Percentiles rank a stretch among this genome's conserved stretches.
These are phyloP conservation scores for Gallinago nigripennis DNA, from an alignment of 2,797 vertebrate genomes.

Conservation along the genomic window DNA sequence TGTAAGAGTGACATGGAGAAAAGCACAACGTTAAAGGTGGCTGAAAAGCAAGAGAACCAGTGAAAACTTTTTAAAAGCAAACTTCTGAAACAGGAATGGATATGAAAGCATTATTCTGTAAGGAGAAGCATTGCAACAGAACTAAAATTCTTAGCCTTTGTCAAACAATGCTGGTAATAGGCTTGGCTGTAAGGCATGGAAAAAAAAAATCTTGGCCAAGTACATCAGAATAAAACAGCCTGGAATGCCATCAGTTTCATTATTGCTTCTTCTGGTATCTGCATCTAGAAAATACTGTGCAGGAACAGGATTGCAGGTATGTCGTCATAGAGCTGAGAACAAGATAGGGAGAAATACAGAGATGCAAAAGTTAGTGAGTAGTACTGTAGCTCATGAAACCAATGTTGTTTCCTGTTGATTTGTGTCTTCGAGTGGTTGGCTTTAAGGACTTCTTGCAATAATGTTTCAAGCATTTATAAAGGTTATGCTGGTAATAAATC, in stretches of 20 bases:
- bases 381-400: neutral
- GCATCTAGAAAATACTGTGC: neutral
- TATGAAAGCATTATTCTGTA: neutral
- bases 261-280: neutral
- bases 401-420: neutral
- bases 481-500: neutral
- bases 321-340: neutral
- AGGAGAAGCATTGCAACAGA: slow-evolving; percentile 23
- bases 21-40: neutral
- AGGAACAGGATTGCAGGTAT: neutral
- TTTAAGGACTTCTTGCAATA: neutral
- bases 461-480: neutral
- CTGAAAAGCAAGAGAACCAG: neutral
- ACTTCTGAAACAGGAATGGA: neutral
- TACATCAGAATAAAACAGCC: neutral
- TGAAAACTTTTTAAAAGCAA: neutral
- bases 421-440: neutral
- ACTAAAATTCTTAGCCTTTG: slow-evolving; percentile 37
- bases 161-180: slow-evolving; percentile 33
- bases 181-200: slow-evolving; percentile 46
- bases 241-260: slow-evolving; percentile 21
- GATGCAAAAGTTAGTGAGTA: neutral
- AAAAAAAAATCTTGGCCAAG: neutral
- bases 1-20: neutral
- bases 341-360: neutral